Conservation (phyloP, 2,888 invertebrate species). For the Scelioninae gen. 1 region DNA sequence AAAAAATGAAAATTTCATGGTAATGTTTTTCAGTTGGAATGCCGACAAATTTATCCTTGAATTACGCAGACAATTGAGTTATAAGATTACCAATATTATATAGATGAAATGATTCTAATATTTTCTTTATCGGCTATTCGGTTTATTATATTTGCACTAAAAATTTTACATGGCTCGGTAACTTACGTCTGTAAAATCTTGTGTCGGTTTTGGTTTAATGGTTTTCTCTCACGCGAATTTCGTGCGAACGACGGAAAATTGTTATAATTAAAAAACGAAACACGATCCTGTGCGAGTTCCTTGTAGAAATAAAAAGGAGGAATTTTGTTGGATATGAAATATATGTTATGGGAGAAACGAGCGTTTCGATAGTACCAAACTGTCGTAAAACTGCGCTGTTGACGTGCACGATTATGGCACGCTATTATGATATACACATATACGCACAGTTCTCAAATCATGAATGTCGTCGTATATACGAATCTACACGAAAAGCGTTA, state of each 20-base stretch:
- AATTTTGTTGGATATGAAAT: constrained; percentile 51
- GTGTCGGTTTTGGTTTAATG: too few species aligned
- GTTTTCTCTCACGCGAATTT: constrained; percentile 1
- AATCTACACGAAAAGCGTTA: constrained; percentile 65
- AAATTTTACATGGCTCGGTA: not conserved
- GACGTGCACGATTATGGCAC: constrained; percentile 65
- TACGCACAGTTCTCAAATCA: constrained; percentile 59
- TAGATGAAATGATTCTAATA: not conserved
- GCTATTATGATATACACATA: constrained; percentile 68
- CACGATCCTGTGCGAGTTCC: constrained; percentile 10
- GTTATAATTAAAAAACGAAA: constrained; percentile 16
- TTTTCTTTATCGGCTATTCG: not conserved
- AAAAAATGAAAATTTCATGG: constrained; percentile 20
- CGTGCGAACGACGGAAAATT: constrained; percentile 22
- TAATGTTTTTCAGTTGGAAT: constrained; percentile 31
- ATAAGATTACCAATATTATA: not conserved
- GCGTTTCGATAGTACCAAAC: constrained; percentile 62
- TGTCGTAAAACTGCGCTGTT: constrained; percentile 67
- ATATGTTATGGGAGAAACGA: constrained; percentile 58
- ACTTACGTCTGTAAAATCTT: too few species aligned
- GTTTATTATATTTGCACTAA: not conserved
- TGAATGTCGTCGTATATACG: constrained; percentile 52
- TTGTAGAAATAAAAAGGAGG: constrained; percentile 31
- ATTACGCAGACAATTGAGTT: constrained; percentile 3
- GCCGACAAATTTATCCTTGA: not conserved